phyloP scores from a whole-genome alignment of 2,888 invertebrate species.

The Drosophila aldrichi region DNA sequence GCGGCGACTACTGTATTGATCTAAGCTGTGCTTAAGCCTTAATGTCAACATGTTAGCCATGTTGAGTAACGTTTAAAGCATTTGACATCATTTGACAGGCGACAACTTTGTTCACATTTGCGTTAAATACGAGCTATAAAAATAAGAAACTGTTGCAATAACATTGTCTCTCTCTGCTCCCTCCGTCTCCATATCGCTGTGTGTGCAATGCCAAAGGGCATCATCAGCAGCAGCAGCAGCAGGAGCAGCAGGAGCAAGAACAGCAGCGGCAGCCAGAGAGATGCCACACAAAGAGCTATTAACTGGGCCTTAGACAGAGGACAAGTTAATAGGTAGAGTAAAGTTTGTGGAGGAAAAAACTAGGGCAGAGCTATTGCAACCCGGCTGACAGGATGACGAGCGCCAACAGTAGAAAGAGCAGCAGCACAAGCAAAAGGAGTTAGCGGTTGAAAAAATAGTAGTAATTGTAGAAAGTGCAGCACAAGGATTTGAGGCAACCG shows the following conservation, averaged over 20 bases:
- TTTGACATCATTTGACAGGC: constrained; percentile 33
- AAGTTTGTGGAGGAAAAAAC: not conserved
- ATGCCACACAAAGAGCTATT: constrained; percentile 40
- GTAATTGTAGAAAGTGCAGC: constrained; percentile 4
- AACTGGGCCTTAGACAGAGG: constrained; percentile 30
- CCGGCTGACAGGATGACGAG: constrained; percentile 6
- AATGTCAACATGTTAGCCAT: constrained; percentile 5
- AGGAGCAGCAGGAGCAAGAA: not conserved
- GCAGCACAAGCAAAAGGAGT: not conserved
- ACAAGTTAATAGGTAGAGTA: constrained; percentile 33
- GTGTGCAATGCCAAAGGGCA: constrained; percentile 36
- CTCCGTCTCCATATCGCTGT: not conserved
- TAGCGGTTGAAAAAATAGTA: not conserved
- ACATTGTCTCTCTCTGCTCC: constrained; percentile 35
- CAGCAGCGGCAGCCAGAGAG: constrained; percentile 2
- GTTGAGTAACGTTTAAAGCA: constrained; percentile 27
- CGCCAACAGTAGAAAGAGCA: not conserved
- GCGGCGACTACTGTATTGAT: constrained; percentile 14
- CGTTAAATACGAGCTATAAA: constrained; percentile 46
- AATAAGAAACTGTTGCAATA: constrained; percentile 51
- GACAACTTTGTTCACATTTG: constrained; percentile 53
- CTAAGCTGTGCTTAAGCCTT: not conserved
- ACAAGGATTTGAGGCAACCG: not conserved
- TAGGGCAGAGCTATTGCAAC: not conserved
- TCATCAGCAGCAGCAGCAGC: constrained; percentile 20